A percentile compares a stretch with the other conserved stretches of the same genome.
phyloP scores from a whole-genome alignment of 2,888 invertebrate genomes.

The Heteromurus nitidus region DNA sequence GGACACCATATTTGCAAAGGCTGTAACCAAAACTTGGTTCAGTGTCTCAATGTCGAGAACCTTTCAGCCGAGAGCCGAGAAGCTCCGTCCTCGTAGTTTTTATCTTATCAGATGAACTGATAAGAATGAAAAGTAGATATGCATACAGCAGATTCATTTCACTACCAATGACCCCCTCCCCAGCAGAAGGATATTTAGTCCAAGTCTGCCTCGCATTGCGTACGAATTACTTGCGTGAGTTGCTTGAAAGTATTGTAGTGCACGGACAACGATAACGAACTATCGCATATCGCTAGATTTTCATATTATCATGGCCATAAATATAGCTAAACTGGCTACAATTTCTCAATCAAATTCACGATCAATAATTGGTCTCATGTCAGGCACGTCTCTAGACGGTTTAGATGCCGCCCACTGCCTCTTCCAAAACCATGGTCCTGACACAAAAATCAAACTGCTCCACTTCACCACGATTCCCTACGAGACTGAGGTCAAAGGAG shows the following conservation, averaged over 20 bases:
- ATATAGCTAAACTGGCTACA: constrained; percentile 13
- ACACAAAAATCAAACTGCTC: constrained; percentile 34
- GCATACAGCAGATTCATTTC: too few species aligned
- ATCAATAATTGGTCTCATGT: constrained; percentile 65
- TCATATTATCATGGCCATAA: background rate
- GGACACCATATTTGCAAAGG: constrained; percentile 21
- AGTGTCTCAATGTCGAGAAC: constrained; percentile 19
- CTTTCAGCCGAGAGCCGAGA: too few species aligned
- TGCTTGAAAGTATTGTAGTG: too few species aligned
- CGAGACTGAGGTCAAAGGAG: constrained; percentile 1
- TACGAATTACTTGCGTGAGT: background rate
- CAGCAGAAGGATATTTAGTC: too few species aligned
- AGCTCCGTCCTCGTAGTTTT: too few species aligned
- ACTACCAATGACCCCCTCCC: too few species aligned
- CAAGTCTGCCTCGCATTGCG: too few species aligned
- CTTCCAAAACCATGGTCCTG: constrained; percentile 41
- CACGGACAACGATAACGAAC: too few species aligned
- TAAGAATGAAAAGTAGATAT: too few species aligned
- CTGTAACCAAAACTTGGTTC: background rate
- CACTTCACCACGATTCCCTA: constrained; percentile 54
- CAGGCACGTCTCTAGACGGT: constrained; percentile 67
- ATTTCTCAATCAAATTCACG: constrained; percentile 33
- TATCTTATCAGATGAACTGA: too few species aligned
- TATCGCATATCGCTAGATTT: background rate
- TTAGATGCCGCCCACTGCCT: constrained; percentile 63